phyloP scores from a whole-genome alignment of 1,140 invertebrate genomes.

The Caerostris darwini region DNA sequence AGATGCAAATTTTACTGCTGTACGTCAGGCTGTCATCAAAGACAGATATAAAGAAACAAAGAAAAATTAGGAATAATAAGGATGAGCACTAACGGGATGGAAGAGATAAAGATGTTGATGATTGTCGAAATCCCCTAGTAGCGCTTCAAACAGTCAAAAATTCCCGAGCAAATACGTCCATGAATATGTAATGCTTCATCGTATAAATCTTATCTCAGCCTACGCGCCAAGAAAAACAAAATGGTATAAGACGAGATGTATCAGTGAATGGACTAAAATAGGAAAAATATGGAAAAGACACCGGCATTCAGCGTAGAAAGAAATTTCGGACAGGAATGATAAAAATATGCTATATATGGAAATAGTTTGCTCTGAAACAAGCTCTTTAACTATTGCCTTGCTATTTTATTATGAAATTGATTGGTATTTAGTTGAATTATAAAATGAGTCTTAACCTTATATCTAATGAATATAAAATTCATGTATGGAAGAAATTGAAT shows the following conservation, averaged over 20 bases:
- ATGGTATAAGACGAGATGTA: slow-evolving; percentile 33
- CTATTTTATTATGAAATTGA: too few relatives aligned
- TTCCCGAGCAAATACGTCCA: slow-evolving; percentile 54
- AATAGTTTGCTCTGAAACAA: not conserved
- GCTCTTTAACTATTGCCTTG: too few relatives aligned
- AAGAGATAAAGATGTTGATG: slow-evolving; percentile 52
- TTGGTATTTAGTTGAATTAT: too few relatives aligned
- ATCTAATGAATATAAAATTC: too few relatives aligned
- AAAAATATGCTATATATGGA: not conserved
- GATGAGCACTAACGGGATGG: slow-evolving; percentile 4
- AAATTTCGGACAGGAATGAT: not conserved
- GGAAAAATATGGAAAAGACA: not conserved
- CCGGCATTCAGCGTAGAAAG: not conserved
- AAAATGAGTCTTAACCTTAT: too few relatives aligned
- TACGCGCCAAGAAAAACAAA: not conserved
- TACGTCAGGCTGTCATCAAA: not conserved
- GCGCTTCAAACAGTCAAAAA: slow-evolving; percentile 41
- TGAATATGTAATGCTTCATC: slow-evolving; percentile 66
- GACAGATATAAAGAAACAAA: slow-evolving; percentile 32
- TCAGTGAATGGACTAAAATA: not conserved
- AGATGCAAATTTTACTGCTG: slow-evolving; percentile 63
- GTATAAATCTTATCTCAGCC: slow-evolving; percentile 47
- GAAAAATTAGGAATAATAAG: not conserved
- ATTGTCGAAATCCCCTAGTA: slow-evolving; percentile 53
- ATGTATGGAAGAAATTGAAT: too few relatives aligned